Evolutionary conservation across 1,140 invertebrate genomes (phyloP).

Genomic region (Caenorhabditis latens): DNA sequence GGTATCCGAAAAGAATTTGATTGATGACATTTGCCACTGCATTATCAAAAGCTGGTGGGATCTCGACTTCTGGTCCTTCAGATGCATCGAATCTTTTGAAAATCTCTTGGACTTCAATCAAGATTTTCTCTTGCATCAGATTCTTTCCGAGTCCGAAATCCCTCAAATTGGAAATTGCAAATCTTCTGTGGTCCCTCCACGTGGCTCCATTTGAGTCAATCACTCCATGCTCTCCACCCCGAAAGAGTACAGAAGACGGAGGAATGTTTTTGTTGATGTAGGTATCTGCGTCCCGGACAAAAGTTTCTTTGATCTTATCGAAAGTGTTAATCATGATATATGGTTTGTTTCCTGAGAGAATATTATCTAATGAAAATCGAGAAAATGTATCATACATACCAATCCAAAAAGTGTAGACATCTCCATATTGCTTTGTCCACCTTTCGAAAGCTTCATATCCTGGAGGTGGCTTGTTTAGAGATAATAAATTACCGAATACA

Average conservation of each 20-base stretch:
- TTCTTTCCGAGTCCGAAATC: slow-evolving; percentile 84
- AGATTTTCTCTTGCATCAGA: slow-evolving; percentile 49
- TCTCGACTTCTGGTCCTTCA: neutral
- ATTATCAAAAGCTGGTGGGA: slow-evolving; percentile 31
- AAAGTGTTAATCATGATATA: slow-evolving; percentile 10
- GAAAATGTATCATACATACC: neutral
- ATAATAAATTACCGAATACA: neutral
- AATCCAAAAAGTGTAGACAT: slow-evolving; percentile 16
- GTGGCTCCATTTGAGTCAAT: slow-evolving; percentile 89
- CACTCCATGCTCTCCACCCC: slow-evolving; percentile 82
- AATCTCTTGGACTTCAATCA: neutral
- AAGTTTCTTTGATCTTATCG: slow-evolving; percentile 8
- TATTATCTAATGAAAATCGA: no score
- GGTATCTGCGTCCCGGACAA: neutral
- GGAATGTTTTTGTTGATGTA: neutral
- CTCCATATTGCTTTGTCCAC: neutral
- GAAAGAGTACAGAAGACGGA: neutral
- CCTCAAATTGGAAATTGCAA: slow-evolving; percentile 87
- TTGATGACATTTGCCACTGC: slow-evolving; percentile 63
- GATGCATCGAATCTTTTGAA: neutral
- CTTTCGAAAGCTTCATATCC: slow-evolving; percentile 13
- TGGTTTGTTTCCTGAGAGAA: neutral
- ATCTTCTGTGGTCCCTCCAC: slow-evolving; percentile 91
- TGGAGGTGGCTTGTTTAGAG: neutral
- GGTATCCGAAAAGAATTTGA: slow-evolving; percentile 57